Percentiles rank a stretch among this genome's conserved stretches.
phyloP scores from a whole-genome alignment of 2,888 invertebrate species.

The Diachrysia chrysitis region DNA sequence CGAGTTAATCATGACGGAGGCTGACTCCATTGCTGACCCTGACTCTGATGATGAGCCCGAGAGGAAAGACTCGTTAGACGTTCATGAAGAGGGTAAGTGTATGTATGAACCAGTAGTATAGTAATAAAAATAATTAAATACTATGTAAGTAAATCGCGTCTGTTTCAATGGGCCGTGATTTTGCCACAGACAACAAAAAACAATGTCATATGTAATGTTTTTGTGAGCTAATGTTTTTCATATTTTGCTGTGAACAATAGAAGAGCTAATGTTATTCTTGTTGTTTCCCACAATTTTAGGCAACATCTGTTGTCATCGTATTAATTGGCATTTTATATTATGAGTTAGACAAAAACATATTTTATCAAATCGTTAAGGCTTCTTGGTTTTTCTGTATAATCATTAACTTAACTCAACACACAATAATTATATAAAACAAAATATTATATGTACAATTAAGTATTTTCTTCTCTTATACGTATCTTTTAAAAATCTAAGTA shows the following conservation, averaged over 20 bases:
- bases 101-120: not conserved
- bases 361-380: not conserved
- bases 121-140: not conserved
- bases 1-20: constrained; percentile 84
- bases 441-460: too few relatives aligned
- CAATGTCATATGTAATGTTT: not conserved
- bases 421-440: too few relatives aligned
- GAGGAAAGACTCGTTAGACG: constrained; percentile 84
- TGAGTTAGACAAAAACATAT: not conserved
- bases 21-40: constrained; percentile 78
- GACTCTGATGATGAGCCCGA: constrained; percentile 85
- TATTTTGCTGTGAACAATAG: constrained; percentile 12
- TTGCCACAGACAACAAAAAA: not conserved
- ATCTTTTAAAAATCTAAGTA: constrained; percentile 29
- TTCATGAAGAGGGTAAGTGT: constrained; percentile 84
- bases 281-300: constrained; percentile 21
- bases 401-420: not conserved
- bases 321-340: not conserved
- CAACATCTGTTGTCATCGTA: constrained; percentile 31
- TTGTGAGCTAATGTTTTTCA: not conserved
- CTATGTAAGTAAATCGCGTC: too few relatives aligned
- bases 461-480: too few relatives aligned
- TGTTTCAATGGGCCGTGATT: too few relatives aligned
- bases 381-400: not conserved
- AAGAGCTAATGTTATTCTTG: constrained; percentile 32